phyloP scores from a whole-genome alignment of 2,797 vertebrate genomes.

The Cichlasoma orientale region DNA sequence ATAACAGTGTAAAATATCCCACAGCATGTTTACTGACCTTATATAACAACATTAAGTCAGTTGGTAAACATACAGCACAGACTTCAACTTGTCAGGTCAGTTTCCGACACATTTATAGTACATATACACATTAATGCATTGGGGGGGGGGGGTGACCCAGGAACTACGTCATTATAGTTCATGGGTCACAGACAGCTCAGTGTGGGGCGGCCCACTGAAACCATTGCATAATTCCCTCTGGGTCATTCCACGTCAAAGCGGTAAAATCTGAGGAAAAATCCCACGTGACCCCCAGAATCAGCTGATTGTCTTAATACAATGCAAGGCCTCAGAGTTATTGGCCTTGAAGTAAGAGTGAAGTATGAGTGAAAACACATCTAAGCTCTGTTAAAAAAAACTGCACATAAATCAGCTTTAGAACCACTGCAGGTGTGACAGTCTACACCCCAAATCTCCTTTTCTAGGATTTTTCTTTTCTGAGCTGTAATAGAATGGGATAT shows the following conservation, averaged over 20 bases:
- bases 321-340: not conserved
- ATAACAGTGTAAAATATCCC: not conserved
- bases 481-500: fast-evolving
- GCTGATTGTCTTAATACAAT: not conserved
- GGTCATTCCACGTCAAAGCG: not conserved
- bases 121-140: not conserved
- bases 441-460: not conserved
- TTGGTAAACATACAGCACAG: not conserved
- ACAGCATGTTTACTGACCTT: not conserved
- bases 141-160: too few relatives aligned
- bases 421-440: not conserved
- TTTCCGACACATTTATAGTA: not conserved
- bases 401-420: not conserved
- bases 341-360: too few relatives aligned
- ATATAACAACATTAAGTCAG: not conserved
- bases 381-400: too few relatives aligned
- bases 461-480: not conserved
- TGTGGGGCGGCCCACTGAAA: not conserved
- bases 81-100: not conserved
- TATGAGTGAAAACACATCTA: not conserved
- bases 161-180: not conserved
- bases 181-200: not conserved
- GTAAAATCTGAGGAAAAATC: not conserved
- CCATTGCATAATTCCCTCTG: not conserved
- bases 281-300: not conserved